Percentiles rank a stretch among this genome's conserved stretches.
phyloP scores from a whole-genome alignment of 1,140 invertebrate genomes.

The Aradophagus sp. region DNA sequence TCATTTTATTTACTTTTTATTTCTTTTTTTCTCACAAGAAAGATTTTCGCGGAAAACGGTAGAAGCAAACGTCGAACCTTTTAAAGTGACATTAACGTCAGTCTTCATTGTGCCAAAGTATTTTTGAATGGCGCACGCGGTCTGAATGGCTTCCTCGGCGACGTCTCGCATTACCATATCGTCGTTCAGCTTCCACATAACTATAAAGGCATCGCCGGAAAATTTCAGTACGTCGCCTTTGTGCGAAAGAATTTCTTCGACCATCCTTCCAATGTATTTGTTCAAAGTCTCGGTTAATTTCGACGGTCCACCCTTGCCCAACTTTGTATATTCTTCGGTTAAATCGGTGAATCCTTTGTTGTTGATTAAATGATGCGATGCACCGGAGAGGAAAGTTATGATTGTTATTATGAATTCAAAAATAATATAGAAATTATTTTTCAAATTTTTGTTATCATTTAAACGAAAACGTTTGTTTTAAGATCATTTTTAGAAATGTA shows the following conservation, averaged over 20 bases:
- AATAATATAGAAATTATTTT: too few relatives aligned
- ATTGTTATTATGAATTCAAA: too few relatives aligned
- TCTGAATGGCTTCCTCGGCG: conserved; percentile 78
- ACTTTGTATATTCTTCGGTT: conserved; percentile 78
- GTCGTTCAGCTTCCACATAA: conserved; percentile 77
- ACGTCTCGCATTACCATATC: conserved; percentile 76
- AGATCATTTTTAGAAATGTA: too few relatives aligned
- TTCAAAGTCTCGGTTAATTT: conserved; percentile 79
- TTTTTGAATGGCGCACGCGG: conserved; percentile 79
- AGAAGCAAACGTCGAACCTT: conserved; percentile 65
- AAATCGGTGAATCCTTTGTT: conserved; percentile 81
- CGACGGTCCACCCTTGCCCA: conserved; percentile 78
- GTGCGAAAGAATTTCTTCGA: conserved; percentile 79
- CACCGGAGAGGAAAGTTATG: too few relatives aligned
- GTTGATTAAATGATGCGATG: too few relatives aligned
- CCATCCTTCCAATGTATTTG: conserved; percentile 80
- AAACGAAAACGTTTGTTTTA: too few relatives aligned
- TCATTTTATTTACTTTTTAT: too few relatives aligned
- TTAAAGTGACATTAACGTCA: conserved; percentile 77
- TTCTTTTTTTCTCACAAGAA: too few relatives aligned
- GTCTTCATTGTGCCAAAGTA: conserved; percentile 78
- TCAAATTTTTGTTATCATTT: too few relatives aligned
- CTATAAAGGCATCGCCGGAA: conserved; percentile 81
- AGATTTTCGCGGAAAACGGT: too few relatives aligned
- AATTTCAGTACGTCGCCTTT: conserved; percentile 81